Percentiles rank a stretch among this genome's conserved stretches.
Evolutionary conservation across 2,797 vertebrate genomes (phyloP).

Genomic region (Amazona ochrocephala): DNA sequence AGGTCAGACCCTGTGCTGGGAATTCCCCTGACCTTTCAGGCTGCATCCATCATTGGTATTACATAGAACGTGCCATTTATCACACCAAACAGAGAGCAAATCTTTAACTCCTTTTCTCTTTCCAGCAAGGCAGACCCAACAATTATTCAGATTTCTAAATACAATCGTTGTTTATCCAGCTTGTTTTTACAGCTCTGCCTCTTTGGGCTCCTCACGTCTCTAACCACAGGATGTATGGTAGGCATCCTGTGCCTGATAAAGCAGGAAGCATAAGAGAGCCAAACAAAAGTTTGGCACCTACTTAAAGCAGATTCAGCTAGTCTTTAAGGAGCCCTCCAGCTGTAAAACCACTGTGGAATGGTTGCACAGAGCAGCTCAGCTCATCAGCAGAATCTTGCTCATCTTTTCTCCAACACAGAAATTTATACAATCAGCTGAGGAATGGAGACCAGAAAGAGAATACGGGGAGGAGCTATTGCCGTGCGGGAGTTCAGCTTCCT

Average conservation of each 20-base stretch:
- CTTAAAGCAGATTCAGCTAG: neutral
- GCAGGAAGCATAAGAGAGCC: neutral
- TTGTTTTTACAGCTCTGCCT: conserved; percentile 25
- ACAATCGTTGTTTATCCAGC: conserved; percentile 45
- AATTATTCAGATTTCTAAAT: conserved; percentile 62
- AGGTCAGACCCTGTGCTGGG: conserved; percentile 92
- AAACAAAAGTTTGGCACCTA: neutral
- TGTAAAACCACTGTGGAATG: neutral
- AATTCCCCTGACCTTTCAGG: conserved; percentile 92
- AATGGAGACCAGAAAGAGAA: neutral
- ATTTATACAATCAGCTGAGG: neutral
- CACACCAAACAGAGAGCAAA: conserved; percentile 69
- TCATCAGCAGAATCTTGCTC: neutral
- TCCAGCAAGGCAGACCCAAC: conserved; percentile 34
- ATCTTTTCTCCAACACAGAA: neutral
- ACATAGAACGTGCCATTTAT: conserved; percentile 74
- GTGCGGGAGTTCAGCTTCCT: neutral
- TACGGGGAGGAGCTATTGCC: neutral
- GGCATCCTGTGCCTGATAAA: neutral
- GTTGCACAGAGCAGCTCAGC: neutral
- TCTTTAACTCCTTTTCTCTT: conserved; percentile 61
- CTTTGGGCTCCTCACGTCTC: conserved; percentile 1
- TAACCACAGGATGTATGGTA: neutral
- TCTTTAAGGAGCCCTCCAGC: neutral
- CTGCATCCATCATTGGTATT: conserved; percentile 78